Evolutionary conservation across 2,888 invertebrate species (phyloP), one percentile per base, ranked within the genome.

Genomic region (Clanis bilineata): DNA sequence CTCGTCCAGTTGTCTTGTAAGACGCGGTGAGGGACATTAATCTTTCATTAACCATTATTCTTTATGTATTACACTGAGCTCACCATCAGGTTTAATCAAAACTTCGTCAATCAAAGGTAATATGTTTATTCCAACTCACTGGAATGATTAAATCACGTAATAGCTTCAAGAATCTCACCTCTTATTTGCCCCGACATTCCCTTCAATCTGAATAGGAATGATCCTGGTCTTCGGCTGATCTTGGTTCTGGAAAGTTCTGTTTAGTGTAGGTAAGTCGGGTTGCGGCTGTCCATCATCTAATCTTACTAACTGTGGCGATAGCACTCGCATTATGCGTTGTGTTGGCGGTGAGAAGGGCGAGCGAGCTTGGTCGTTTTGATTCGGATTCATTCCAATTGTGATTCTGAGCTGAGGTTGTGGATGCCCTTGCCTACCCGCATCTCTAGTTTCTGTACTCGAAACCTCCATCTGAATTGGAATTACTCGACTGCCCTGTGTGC

Each of bases 401-500:
- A 93, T 93, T 65, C 93, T 87, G 44, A 92, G 71, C 32, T 90
- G 90, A 32, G 86, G 90, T 55, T 84, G 83, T n/a, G 65, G 66
- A 10, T 83, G 81, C 25, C 81, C 79, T 62, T 80, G 79, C 58
- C 79, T 77, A n/a, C 72, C 68, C 43, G 83, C 77, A 64, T 88
- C 82, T 64, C 80, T 81, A 0, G 83, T 74, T 28, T 92, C 90
- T 12, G 83, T 83, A 58, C 79, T 83, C 0, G 86, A 80, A 0
- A 87, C 93, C 77, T 95, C 95, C 76, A 95, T 92, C 75, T 95
- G 94, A 62, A 96, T 93, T 0, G 96, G 95, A 71, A 95, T 94
- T 56, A 95, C 88, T 65, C 94, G 92, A 59, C 88, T 83, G 56
- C 93, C 90, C 25, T 77, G 76, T 62, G 81, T 77, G 57, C 67